Percentiles rank a stretch among this genome's conserved stretches.
Evolutionary conservation across 2,113 vertebrate species (phyloP).

Genomic region (Meleagris gallopavo): DNA sequence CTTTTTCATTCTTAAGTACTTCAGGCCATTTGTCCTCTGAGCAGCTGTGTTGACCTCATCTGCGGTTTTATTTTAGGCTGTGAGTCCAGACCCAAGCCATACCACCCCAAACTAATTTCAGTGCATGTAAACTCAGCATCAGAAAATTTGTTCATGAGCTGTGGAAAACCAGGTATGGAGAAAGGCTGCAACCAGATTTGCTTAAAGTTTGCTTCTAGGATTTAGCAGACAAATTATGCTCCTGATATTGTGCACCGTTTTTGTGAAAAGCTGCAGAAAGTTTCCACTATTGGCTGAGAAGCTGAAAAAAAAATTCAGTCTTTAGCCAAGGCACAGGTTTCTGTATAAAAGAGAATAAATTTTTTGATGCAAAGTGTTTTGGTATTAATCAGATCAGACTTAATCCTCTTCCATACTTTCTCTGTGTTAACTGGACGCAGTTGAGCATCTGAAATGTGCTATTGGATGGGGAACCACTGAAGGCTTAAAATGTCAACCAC

Average conservation of each 20-base stretch:
- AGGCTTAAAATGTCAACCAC: not conserved
- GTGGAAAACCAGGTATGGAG: not conserved
- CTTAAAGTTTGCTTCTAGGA: not conserved
- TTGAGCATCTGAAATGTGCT: not conserved
- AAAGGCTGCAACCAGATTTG: not conserved
- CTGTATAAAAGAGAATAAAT: not conserved
- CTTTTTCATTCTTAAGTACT: not conserved
- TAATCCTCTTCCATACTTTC: not conserved
- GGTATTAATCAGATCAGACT: not conserved
- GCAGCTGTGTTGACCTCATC: not conserved
- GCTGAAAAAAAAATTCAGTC: not conserved
- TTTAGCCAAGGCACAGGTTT: not conserved
- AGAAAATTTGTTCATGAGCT: not conserved
- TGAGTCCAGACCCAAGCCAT: not conserved
- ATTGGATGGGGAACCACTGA: not conserved
- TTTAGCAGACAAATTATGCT: not conserved
- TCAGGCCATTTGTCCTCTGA: not conserved
- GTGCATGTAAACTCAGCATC: not conserved
- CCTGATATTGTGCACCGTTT: not conserved
- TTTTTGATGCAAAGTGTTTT: not conserved
- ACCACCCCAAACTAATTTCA: not conserved
- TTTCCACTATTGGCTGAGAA: not conserved
- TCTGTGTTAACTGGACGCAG: not conserved
- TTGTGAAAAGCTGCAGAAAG: not conserved
- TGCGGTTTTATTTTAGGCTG: not conserved